These are phyloP conservation scores for Brachyistius frenatus DNA, from an alignment of 2,113 vertebrate species.

Conservation along the genomic window DNA sequence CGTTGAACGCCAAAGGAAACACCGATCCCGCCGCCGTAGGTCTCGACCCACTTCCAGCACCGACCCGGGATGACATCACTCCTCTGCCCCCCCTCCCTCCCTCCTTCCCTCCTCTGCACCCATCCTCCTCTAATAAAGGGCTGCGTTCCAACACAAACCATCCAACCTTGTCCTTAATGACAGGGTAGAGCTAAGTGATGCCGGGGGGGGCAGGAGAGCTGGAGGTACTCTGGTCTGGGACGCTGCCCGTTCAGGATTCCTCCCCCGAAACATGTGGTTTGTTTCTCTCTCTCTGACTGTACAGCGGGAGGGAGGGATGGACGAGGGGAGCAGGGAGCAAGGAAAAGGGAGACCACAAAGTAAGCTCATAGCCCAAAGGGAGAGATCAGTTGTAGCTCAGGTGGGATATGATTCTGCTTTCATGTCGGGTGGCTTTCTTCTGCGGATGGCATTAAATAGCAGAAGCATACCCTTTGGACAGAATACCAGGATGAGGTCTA, in stretches of 20 bases:
- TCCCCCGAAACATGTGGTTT: conserved; percentile 81
- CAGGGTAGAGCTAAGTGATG: conserved; percentile 81
- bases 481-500: conserved; percentile 67
- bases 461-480: conserved; percentile 59
- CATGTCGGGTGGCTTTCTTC: conserved; percentile 65
- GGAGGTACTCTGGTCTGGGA: conserved; percentile 81
- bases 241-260: conserved; percentile 73
- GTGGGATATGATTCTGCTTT: conserved; percentile 69
- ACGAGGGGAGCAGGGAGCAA: conserved; percentile 52
- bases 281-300: conserved; percentile 65
- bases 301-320: conserved; percentile 63
- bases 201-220: conserved; percentile 77
- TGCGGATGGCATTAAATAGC: conserved; percentile 58
- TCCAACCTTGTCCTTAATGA: conserved; percentile 79
- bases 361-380: conserved; percentile 67
- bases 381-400: conserved; percentile 70
- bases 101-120: conserved; percentile 30
- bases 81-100: conserved; percentile 10
- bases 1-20: conserved; percentile 65
- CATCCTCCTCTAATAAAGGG: conserved; percentile 74
- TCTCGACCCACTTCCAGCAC: conserved; percentile 63
- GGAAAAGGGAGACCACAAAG: conserved; percentile 67
- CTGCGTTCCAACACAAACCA: conserved; percentile 80
- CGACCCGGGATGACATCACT: conserved; percentile 83
- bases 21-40: conserved; percentile 61